Conservation (phyloP, 1,140 invertebrate species). For the Drosophila burlai region DNA sequence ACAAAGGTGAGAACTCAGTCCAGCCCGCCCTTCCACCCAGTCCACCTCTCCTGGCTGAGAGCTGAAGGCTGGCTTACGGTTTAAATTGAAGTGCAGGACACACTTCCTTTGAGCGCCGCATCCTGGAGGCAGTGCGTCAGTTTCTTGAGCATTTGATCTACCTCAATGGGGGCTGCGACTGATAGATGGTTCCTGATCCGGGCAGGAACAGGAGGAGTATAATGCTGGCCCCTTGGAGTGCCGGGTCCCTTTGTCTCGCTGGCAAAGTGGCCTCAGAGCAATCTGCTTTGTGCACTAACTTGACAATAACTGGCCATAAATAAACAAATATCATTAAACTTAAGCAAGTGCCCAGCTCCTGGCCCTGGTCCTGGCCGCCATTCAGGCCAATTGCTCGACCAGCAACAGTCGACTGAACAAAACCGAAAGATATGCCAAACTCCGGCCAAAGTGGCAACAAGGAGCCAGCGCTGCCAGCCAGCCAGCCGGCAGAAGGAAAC, state of each 20-base stretch:
- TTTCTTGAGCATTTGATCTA: constrained; percentile 48
- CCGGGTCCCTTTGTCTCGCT: constrained; percentile 17
- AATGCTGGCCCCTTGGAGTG: not conserved
- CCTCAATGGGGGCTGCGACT: constrained; percentile 33
- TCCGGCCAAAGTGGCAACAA: constrained; percentile 60
- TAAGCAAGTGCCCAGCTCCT: constrained; percentile 52
- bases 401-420: constrained; percentile 71
- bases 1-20: constrained; percentile 67
- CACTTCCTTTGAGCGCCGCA: constrained; percentile 44
- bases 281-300: constrained; percentile 47
- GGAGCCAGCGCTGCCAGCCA: not conserved
- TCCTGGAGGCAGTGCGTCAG: constrained; percentile 36
- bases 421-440: constrained; percentile 74
- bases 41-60: constrained; percentile 17
- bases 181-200: constrained; percentile 44
- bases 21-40: constrained; percentile 3
- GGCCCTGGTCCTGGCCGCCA: constrained; percentile 42
- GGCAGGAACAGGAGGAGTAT: not conserved
- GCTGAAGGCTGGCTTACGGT: constrained; percentile 65
- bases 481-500: constrained; percentile 20
- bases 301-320: constrained; percentile 67
- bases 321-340: constrained; percentile 80
- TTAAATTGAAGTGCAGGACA: constrained; percentile 69
- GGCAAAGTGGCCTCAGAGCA: constrained; percentile 37
- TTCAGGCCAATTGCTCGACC: constrained; percentile 74